A percentile compares a stretch with the other conserved stretches of the same genome.
Evolutionary conservation across 2,888 invertebrate genomes (phyloP).

Genomic region (Euzetes globulus): DNA sequence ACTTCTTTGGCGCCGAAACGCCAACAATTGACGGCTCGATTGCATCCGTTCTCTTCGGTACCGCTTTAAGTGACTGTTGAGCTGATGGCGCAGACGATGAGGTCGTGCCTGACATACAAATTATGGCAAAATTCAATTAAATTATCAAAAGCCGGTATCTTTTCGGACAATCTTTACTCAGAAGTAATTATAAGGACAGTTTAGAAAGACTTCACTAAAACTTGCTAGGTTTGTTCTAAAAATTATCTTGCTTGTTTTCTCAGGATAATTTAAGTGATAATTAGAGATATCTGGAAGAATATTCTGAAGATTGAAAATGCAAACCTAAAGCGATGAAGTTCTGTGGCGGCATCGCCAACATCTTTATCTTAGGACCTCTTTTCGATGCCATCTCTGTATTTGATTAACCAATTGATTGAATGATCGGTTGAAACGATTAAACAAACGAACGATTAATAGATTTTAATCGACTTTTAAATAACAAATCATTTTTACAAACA

Average conservation of each 20-base stretch:
- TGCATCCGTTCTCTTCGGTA: neutral
- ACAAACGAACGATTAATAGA: neutral
- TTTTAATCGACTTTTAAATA: neutral
- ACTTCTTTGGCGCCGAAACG: conserved; percentile 2
- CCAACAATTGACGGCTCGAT: neutral
- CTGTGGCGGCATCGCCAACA: neutral
- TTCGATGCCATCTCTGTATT: conserved; percentile 2
- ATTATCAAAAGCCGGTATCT: neutral
- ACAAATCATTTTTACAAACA: neutral
- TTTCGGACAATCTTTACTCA: neutral
- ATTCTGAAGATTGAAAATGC: neutral
- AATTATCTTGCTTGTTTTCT: too few species aligned
- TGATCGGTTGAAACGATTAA: neutral
- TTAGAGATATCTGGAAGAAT: neutral
- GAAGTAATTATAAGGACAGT: too few species aligned
- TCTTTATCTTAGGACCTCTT: neutral
- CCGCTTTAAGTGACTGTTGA: neutral
- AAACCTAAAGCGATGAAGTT: conserved; percentile 18
- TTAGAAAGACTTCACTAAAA: too few species aligned
- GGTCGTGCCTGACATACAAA: conserved; percentile 1
- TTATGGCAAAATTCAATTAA: neutral
- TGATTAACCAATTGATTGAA: neutral
- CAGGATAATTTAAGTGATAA: too few species aligned
- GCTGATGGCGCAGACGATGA: neutral
- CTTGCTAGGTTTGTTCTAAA: too few species aligned